These are phyloP conservation scores for Drosophila athabasca DNA, from an alignment of 1,140 invertebrate species.

Conservation along the genomic window DNA sequence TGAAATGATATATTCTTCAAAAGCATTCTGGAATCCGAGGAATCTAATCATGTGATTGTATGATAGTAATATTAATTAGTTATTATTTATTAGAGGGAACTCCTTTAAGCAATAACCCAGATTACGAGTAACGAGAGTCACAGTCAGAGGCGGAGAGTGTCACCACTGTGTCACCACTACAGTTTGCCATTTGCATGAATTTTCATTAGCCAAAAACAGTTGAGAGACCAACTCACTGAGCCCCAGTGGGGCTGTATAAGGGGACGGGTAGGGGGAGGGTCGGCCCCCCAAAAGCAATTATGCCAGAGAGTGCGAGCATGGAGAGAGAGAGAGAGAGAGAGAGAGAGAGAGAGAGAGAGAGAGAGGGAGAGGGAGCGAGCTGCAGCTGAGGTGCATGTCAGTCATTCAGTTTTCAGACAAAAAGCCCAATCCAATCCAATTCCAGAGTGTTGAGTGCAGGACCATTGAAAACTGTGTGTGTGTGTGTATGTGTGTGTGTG, in stretches of 20 bases:
- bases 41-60: too few relatives aligned
- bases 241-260: constrained; percentile 23
- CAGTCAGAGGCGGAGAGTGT: constrained; percentile 8
- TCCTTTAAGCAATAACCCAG: background rate
- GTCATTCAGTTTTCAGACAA: constrained; percentile 43
- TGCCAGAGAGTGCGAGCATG: constrained; percentile 2
- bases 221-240: constrained; percentile 14
- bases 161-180: constrained; percentile 16
- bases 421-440: constrained; percentile 60
- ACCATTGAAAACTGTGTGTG: constrained; percentile 26
- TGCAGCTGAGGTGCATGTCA: constrained; percentile 46
- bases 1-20: too few relatives aligned
- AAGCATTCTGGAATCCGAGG: too few relatives aligned
- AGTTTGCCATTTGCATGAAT: constrained; percentile 35
- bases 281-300: constrained; percentile 66
- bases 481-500: background rate
- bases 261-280: background rate
- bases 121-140: background rate
- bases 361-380: background rate
- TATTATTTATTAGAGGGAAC: too few relatives aligned
- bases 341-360: too few relatives aligned
- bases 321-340: background rate
- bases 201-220: constrained; percentile 52
- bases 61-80: too few relatives aligned
- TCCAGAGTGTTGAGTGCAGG: constrained; percentile 48